Base-by-base conservation (phyloP, 2,113 vertebrate species). In the Oceanodroma tethys region DNA sequence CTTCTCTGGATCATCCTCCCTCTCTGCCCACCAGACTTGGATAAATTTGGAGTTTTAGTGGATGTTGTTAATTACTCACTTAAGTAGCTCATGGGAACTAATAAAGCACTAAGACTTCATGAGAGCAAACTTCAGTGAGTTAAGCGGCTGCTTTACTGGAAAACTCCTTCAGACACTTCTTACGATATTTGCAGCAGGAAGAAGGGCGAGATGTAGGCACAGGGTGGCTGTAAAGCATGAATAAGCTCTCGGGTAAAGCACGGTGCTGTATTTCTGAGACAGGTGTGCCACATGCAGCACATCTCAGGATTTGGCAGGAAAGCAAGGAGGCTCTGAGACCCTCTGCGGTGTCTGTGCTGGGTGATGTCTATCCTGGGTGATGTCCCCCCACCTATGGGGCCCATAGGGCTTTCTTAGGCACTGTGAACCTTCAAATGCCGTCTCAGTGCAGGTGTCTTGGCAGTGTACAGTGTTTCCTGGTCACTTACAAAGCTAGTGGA, bases 271-370 rank as follows among this genome's bases (percentile, higher is more conserved):
- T 48, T 75, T 94, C 70, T 63, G 72, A 42, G 60, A 6, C 30
- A 5, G 7, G 7, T 10, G 38, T 63, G 47, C 25, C n/a, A 29
- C 3, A 1, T 30, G 26, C n/a, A 21, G 68, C 3, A 0, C 32
- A 13, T 40, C 45, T 34, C 0, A 0, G 65, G 25, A 6, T 60
- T 20, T 4, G 6, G 8, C 36, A 66, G 68, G 50, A 59, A 43
- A 81, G 40, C 48, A 52, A 52, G 22, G 40, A 38, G 17, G 7
- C 22, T 67, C n/a, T 17, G 17, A 78, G 80, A 34, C 25, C 43
- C n/a, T 83, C 63, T 60, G 48, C 27, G 23, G 40, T 2, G 13
- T 11, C 40, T 70, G 8, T 72, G 22, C 48, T 26, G 19, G 16
- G 4, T 30, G 16, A 6, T 14, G 10, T 58, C 81, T 48, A 3